These are phyloP conservation scores for Cerastoderma edule DNA, from an alignment of 2,888 invertebrate genomes.

Conservation along the genomic window DNA sequence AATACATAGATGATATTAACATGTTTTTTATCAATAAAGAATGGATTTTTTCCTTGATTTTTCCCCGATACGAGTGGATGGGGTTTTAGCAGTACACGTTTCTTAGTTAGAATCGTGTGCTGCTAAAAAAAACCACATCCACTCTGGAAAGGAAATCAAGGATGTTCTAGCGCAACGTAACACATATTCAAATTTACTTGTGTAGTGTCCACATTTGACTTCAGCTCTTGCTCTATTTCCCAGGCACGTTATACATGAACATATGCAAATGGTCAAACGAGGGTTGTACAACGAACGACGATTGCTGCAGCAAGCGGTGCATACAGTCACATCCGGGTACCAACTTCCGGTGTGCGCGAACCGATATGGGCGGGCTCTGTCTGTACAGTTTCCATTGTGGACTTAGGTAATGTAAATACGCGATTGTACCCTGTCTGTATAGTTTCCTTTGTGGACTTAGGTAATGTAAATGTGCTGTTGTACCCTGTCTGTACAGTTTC, in stretches of 20 bases:
- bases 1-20: too few species aligned
- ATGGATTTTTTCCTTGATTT: too few species aligned
- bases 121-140: too few species aligned
- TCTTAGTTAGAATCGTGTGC: too few species aligned
- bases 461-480: not conserved
- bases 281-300: conserved; percentile 13
- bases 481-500: conserved; percentile 20
- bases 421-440: conserved; percentile 9
- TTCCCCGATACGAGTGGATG: too few species aligned
- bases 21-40: too few species aligned
- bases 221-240: too few species aligned
- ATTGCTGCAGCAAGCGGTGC: conserved; percentile 27
- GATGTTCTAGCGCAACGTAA: too few species aligned
- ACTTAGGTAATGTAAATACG: conserved; percentile 13
- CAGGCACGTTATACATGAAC: conserved; percentile 19
- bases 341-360: conserved; percentile 18
- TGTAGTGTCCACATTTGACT: too few species aligned
- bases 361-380: conserved; percentile 22
- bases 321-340: conserved; percentile 29
- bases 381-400: conserved; percentile 27
- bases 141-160: too few species aligned
- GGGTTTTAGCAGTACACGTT: too few species aligned
- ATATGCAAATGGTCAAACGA: conserved; percentile 31
- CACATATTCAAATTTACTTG: too few species aligned
- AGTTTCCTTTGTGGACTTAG: conserved; percentile 24